phyloP scores from a whole-genome alignment of 2,797 vertebrate species.

The Dendrocincla fuliginosa region DNA sequence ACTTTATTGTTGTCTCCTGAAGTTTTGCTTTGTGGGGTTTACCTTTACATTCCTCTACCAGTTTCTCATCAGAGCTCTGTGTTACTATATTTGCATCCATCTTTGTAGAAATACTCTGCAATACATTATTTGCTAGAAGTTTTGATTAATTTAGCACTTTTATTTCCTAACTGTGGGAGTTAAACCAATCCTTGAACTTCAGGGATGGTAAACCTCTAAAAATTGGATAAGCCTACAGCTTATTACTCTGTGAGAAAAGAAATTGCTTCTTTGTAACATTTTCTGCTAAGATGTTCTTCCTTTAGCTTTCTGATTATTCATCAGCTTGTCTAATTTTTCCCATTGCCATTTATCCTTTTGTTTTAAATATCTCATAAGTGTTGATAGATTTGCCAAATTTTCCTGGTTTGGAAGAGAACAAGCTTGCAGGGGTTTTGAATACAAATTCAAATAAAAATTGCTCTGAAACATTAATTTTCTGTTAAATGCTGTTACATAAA shows the following conservation, averaged over 20 bases:
- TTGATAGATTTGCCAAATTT: background rate
- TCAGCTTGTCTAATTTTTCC: background rate
- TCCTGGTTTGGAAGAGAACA: background rate
- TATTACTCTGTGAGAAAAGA: slow-evolving; percentile 40
- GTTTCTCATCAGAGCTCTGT: background rate
- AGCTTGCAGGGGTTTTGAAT: background rate
- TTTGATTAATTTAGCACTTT: slow-evolving; percentile 12
- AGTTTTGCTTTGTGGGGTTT: background rate
- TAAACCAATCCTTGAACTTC: background rate
- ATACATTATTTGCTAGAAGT: background rate
- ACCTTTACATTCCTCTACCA: background rate
- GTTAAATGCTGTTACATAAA: background rate
- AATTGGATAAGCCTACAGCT: background rate
- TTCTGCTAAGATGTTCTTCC: slow-evolving; percentile 1
- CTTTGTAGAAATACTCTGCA: background rate
- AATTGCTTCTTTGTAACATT: slow-evolving; percentile 28
- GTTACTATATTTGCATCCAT: background rate
- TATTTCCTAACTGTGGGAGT: background rate
- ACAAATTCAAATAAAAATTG: background rate
- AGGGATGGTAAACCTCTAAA: slow-evolving; percentile 1
- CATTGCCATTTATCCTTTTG: background rate
- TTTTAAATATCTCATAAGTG: background rate
- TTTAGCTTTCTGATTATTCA: slow-evolving; percentile 6
- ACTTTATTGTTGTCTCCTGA: background rate
- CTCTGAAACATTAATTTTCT: background rate